Base-by-base conservation (phyloP, 1,140 invertebrate species). In the Drosophila teissieri region DNA sequence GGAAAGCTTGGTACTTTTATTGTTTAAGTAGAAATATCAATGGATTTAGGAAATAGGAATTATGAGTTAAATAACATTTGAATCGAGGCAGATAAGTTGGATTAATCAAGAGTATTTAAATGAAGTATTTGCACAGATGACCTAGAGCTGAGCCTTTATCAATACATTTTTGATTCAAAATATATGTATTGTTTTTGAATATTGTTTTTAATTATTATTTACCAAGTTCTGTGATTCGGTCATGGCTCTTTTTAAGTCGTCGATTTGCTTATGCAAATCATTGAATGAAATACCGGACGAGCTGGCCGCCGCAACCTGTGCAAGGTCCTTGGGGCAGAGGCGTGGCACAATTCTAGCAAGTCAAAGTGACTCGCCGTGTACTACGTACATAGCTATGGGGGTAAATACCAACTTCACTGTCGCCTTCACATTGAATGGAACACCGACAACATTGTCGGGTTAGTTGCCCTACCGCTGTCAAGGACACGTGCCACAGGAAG, bases 401-500 rank as follows among this genome's bases (percentile, higher is more conserved):
- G 34, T 4, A 14, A 14, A 0, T 14, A 22, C 6, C 4, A n/a
- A 12, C 22, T 49, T 17, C 42, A 5, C 63, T 48, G 24, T 86
- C 27, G 73, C 79, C 84, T 88, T 88, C 70, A 65, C 83, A 83
- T 80, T 88, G 80, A 88, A 86, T 72, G 52, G 48, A 45, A 15
- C 31, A 4, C 24, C 52, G 34, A 73, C 58, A 37, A 73, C 58
- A 57, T 83, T 76, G 70, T 79, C 63, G 54, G 52, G 77, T 62
- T 80, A 39, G 73, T 77, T 85, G 45, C 58, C 80, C 79, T 57
- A 27, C 53, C 55, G 53, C 53, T 39, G 40, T 78, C 83, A 88
- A 89, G 83, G 83, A 80, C 84, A 79, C 76, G 63, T 69, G 62
- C 54, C 82, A 49, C 83, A 88, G 83, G 82, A 86, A 86, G 82